Evolutionary conservation across 2,888 invertebrate species (phyloP), one percentile per base, ranked within the genome.

Genomic region (Pollenia griseotomentosa): DNA sequence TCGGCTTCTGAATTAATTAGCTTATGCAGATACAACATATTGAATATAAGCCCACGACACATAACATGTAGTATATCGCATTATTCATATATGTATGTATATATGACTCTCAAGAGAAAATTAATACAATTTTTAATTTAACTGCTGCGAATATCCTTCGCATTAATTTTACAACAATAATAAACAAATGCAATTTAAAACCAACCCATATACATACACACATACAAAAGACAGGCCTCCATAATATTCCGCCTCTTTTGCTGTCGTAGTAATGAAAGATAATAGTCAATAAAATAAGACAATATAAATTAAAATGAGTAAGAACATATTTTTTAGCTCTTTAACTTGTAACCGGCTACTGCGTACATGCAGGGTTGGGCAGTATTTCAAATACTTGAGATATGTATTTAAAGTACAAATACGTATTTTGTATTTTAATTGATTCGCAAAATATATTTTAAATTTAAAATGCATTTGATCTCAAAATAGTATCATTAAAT

Each of bases 231-330:
- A 46, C 65, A 7, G 16, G 65, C 65, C 46, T 46, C 19, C 16
- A 12, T 57, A 57, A 6, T 57, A 14, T n/a, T 11, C 23, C 23
- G 9, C 23, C 57, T 8, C 61, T 61, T 61, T 12, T 61, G 2
- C 61, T n/a, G 40, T 16, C n/a, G 12, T 12, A 46, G 46, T 19
- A 46, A 46, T 46, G 46, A 65, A 46, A 12, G 33, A 68, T 68
- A 68, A 68, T 48, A 14, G 23, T 68, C 66, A 68, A 68, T 68
- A 68, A 46, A 51, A n/a, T 48, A 48, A 68, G 48, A 46, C 48
- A 14, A 19, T 68, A 44, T 68, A 51, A 68, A 68, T 68, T 68
- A 68, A 68, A 68, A 14, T n/a, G 14, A 23, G 19, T 7, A 23
- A 12, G 9, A 48, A 68, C 48, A 14, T 8, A 65, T 19, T 65